phyloP scores from a whole-genome alignment of 1,140 invertebrate genomes.

The Saccostrea echinata region DNA sequence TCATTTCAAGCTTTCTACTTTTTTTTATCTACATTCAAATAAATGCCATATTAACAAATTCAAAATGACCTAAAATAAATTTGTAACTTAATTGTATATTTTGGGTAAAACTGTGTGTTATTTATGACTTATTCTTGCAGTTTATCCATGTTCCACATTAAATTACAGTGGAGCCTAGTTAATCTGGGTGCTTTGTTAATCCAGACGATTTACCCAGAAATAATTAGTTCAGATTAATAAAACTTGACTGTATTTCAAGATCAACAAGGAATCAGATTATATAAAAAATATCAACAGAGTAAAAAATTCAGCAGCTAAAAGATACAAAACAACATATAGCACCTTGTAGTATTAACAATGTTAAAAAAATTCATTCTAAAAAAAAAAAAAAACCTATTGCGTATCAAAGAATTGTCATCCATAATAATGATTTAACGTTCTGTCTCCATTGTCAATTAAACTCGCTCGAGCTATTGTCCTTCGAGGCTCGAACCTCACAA shows the following conservation, averaged over 20 bases:
- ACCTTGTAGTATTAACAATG: neutral
- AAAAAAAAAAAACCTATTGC: slow-evolving; percentile 1
- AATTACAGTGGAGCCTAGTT: neutral
- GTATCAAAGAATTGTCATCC: slow-evolving; percentile 50
- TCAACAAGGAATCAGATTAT: neutral
- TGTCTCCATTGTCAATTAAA: slow-evolving; percentile 51
- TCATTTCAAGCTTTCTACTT: no score
- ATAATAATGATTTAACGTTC: slow-evolving; percentile 66
- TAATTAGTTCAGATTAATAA: no score
- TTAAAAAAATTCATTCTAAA: neutral
- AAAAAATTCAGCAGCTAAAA: neutral
- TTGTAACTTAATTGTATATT: neutral
- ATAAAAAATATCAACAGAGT: neutral
- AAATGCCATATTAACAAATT: neutral
- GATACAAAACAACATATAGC: slow-evolving; percentile 16
- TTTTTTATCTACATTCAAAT: no score
- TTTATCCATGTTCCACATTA: neutral
- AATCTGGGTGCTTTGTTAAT: no score
- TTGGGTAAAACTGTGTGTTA: no score
- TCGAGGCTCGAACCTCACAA: slow-evolving; percentile 70
- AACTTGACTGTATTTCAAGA: neutral
- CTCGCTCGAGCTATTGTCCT: slow-evolving; percentile 49
- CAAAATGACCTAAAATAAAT: neutral
- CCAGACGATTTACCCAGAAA: no score
- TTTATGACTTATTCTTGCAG: neutral